Evolutionary conservation across 2,113 vertebrate genomes (phyloP), one percentile per base, ranked within the genome.

Genomic region (Tachysurus vachellii): DNA sequence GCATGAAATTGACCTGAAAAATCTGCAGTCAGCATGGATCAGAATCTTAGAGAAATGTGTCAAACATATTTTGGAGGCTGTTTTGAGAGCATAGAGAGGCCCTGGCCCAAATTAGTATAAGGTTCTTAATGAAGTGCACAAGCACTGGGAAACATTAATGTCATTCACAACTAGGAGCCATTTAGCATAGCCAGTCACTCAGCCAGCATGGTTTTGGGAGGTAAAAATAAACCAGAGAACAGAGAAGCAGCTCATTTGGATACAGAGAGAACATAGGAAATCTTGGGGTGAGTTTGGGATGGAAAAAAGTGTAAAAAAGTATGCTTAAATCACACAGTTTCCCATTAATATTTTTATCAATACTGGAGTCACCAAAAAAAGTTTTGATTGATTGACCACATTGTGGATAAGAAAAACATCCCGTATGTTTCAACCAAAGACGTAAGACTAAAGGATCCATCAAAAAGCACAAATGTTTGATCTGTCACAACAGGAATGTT

Each of bases 381-480:
- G 36, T 56, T 11, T 79, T 56, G 50, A 8, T 28, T 36, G 47
- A 54, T 75, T 5, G 17, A 17, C 31, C 16, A 71, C 4, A 42
- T 71, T 47, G 42, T 53, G 12, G 44, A 1, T 26, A 76, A 50
- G 23, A 12, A 11, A 23, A 76, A 76, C 47, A 76, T n/a, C 12
- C 17, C 21, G n/a, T 57, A 21, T 31, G 66, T 70, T n/a, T 14
- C 59, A 44, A 28, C 54, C 14, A 57, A 57, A 31, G 1, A 53
- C 61, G 57, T 36, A 19, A 3, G 47, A 82, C 76, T 28, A 68
- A 36, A 36, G 36, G 1, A 36, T 36, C 36, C 36, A 36, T 1
- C 36, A 36, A 36, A 80, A 80, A 80, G 70, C 76, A 80, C 80
- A 61, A 76, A 76, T 59, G n/a, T 59, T 36, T 42, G 79, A 81